Evolutionary conservation across 2,888 invertebrate species (phyloP), one percentile per base, ranked within the genome.

Genomic region (Thysanoteuthis rhombus): DNA sequence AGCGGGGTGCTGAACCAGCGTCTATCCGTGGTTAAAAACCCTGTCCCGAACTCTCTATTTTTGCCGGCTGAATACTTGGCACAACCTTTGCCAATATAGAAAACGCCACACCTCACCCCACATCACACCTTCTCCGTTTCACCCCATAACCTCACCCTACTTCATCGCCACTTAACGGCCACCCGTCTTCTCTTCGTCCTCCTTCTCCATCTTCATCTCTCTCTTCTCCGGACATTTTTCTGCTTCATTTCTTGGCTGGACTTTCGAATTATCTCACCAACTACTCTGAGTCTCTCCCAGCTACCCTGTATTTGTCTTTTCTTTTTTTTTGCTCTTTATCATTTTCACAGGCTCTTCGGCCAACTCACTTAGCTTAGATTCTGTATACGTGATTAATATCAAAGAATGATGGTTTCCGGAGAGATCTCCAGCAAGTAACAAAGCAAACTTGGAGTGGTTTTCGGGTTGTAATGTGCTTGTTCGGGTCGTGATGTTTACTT

Each of bases 241-340:
- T n/a, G 75, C 75, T n/a, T 75, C 75, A 75, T 75, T 75, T 75
- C n/a, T 75, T 75, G 75, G 75, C 75, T 75, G 75, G n/a, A n/a
- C 75, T 36, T n/a, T 36, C n/a, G 12, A n/a, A 75, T 75, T 75
- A 75, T 75, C 75, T 16, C 75, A 12, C 32, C 75, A 6, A n/a
- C 1, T 32, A 36, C 16, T 3, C 75, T 36, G n/a, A 75, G 12
- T 16, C 75, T 36, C 16, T 1, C 75, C 75, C 8, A n/a, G 2
- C n/a, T 1, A 12, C 75, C 4, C 10, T 19, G n/a, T 75, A n/a
- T n/a, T n/a, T 75, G 28, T 32, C 75, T 75, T 36, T 75, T 36
- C 36, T n/a, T 75, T 12, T 10, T 75, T n/a, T 12, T 1, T 19
- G 0, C 75, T 75, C 36, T n/a, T 10, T n/a, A 12, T 75, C n/a